phyloP scores from a whole-genome alignment of 2,888 invertebrate genomes.

The Sicus ferrugineus region DNA sequence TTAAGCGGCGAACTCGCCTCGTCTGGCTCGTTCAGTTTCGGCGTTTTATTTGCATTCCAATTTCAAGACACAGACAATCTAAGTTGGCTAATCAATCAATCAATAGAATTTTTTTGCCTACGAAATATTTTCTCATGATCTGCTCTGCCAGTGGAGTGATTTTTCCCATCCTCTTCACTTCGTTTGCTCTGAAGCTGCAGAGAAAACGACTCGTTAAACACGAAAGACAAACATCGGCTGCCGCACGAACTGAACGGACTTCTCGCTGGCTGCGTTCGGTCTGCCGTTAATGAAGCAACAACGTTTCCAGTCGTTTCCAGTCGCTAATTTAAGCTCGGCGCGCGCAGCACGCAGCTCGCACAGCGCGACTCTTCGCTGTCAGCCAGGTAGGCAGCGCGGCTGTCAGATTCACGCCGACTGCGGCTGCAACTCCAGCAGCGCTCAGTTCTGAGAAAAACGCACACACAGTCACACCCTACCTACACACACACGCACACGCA shows the following conservation, averaged over 20 bases:
- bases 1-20: not conserved
- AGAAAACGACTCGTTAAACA: not conserved
- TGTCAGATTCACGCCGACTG: not conserved
- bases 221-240: not conserved
- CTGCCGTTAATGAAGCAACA: slow-evolving; percentile 3
- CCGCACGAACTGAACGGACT: not conserved
- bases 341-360: slow-evolving; percentile 1
- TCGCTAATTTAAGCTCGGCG: too few species aligned
- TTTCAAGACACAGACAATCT: not conserved
- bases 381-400: not conserved
- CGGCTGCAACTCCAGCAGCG: not conserved
- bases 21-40: not conserved
- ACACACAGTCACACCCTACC: slow-evolving; percentile 22
- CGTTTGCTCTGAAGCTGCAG: not conserved
- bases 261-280: not conserved
- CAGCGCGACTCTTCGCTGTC: not conserved
- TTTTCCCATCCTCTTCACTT: not conserved
- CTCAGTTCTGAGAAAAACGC: not conserved
- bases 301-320: not conserved
- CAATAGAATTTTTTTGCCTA: slow-evolving; percentile 20
- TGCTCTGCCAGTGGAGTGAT: too few species aligned
- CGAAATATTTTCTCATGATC: slow-evolving; percentile 36
- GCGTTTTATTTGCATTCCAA: not conserved
- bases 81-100: slow-evolving; percentile 35
- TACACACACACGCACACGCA: not conserved